Evolutionary conservation across 2,888 invertebrate species (phyloP), one percentile per base, ranked within the genome.

Genomic region (Agrypnus murinus): DNA sequence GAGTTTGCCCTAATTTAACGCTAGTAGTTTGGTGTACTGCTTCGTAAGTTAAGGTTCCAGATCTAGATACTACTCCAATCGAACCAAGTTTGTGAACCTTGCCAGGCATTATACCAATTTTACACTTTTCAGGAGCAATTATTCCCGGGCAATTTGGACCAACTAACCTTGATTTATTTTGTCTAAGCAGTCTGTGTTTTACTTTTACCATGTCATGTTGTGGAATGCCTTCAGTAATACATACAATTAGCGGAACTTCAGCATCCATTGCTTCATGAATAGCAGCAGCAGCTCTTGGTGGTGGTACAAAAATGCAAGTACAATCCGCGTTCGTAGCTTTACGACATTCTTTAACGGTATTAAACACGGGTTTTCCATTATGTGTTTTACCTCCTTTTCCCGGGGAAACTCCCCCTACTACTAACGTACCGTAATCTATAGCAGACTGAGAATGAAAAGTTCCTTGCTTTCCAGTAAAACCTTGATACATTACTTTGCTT

Each of bases 81-180:
- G 85, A 87, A 63, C 94, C 94, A 79, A 86, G 87, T 81, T 91
- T 89, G 83, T 94, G 94, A 78, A 95, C 93, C 79, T 92, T 91
- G 32, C 92, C 94, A 12, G 95, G 95, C 95, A 95, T 95, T 74
- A 94, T 94, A 65, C 94, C 95, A 81, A 95, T 94, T 87, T 94
- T 95, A 84, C 95, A 95, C 87, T 91, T 85, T 77, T 88, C 89
- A 4, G 91, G 90, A 32, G 92, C 91, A 79, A 95, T 95, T 74
- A 95, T 91, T 75, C 94, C 95, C 7, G 95, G 95, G 84, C 95
- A 95, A 83, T 95, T 95, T 2, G 95, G 95, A 0, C 95, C 95
- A 76, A 95, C 89, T 9, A 95, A 86, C 75, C 95, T 87, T 1
- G 92, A 91, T 83, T 93, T 93, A 79, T 85, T 87, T 83, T 95